A percentile compares a stretch with the other conserved stretches of the same genome.
These are phyloP conservation scores for Apodemus sylvaticus DNA, from an alignment of 2,113 vertebrate genomes.

Conservation along the genomic window DNA sequence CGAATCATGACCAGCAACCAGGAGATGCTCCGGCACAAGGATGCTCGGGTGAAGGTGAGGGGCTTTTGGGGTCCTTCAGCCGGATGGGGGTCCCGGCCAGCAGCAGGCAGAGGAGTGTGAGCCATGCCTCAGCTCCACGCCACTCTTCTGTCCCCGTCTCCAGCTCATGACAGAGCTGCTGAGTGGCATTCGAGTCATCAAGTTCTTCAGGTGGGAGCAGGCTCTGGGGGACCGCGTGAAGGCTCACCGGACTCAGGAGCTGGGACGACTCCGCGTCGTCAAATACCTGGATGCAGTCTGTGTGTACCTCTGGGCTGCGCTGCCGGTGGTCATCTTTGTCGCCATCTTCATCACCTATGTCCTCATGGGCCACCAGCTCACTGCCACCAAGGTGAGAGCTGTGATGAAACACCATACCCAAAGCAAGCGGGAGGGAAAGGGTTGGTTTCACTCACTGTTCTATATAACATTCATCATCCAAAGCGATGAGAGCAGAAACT, in stretches of 20 bases:
- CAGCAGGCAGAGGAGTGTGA: neutral
- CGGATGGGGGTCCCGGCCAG: neutral
- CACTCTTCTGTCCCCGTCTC: constrained; percentile 29
- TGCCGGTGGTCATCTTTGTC: constrained; percentile 95
- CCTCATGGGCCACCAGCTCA: constrained; percentile 93
- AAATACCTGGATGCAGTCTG: constrained; percentile 96
- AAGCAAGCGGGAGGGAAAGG: neutral
- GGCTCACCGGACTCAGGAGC: constrained; percentile 87
- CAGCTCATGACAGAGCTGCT: constrained; percentile 96
- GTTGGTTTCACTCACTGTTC: neutral
- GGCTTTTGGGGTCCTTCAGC: neutral
- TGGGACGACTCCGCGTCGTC: constrained; percentile 87
- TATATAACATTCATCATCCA: neutral
- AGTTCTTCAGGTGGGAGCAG: constrained; percentile 95
- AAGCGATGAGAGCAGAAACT: neutral
- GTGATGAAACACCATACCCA: neutral
- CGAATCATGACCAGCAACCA: constrained; percentile 92
- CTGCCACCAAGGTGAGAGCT: constrained; percentile 93
- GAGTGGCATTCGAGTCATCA: constrained; percentile 94
- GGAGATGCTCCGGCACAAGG: constrained; percentile 93
- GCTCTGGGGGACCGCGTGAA: constrained; percentile 88
- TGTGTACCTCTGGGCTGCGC: constrained; percentile 96
- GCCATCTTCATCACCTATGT: constrained; percentile 95
- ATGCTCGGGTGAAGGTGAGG: constrained; percentile 94
- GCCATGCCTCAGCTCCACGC: neutral